phyloP scores from a whole-genome alignment of 2,888 invertebrate species.

The Apantesis nais region DNA sequence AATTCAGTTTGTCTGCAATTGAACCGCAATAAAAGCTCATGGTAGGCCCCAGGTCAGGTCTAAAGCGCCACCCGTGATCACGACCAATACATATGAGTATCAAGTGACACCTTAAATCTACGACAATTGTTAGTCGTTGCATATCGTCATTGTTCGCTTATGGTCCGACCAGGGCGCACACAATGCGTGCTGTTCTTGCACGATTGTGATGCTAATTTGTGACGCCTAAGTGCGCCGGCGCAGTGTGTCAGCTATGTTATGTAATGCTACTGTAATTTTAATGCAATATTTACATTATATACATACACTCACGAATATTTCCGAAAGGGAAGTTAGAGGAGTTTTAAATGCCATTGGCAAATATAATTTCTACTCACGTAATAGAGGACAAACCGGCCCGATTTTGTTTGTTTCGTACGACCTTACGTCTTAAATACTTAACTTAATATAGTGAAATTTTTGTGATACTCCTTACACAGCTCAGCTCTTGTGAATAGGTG shows the following conservation, averaged over 20 bases:
- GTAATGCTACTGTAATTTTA: neutral
- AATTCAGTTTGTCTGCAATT: no score
- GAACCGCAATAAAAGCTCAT: no score
- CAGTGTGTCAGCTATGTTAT: slow-evolving; percentile 1
- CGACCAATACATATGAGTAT: neutral
- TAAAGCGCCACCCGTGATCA: neutral
- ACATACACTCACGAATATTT: neutral
- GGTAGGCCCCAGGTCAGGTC: neutral
- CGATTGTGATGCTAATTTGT: slow-evolving; percentile 55
- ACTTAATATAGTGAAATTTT: no score
- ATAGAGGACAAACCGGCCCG: no score
- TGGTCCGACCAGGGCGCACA: slow-evolving; percentile 21
- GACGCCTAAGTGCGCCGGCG: slow-evolving; percentile 42
- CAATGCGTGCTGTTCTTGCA: slow-evolving; percentile 38
- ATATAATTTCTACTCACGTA: no score
- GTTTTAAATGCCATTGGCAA: no score
- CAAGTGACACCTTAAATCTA: neutral
- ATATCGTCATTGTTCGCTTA: slow-evolving; percentile 36
- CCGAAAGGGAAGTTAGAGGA: neutral
- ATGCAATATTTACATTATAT: neutral
- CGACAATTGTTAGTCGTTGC: slow-evolving; percentile 34
- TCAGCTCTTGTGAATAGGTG: no score
- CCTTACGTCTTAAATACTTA: no score
- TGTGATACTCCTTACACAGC: no score
- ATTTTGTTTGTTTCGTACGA: no score